Conservation (phyloP, 64 coral and sea anemone species). For the Pocillopora verrucosa region DNA sequence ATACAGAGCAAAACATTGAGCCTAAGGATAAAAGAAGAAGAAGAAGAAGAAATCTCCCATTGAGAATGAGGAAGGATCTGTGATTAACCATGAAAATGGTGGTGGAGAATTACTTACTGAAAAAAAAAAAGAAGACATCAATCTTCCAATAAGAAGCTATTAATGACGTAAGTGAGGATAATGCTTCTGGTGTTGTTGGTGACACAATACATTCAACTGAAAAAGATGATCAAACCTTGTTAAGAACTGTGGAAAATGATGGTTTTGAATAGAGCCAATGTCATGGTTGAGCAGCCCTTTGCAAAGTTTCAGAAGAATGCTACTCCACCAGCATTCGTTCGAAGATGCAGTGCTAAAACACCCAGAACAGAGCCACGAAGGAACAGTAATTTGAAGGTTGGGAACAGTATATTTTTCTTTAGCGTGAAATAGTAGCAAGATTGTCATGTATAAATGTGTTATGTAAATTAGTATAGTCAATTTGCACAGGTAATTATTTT, state of each 20-base stretch:
- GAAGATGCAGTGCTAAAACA: slow-evolving; percentile 34
- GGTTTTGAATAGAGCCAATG: not conserved
- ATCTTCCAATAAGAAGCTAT: not conserved
- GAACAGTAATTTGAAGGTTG: not conserved
- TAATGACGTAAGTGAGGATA: not conserved
- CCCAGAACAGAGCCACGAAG: slow-evolving; percentile 39
- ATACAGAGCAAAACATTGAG: not conserved
- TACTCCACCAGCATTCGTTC: slow-evolving; percentile 66
- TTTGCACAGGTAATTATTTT: no score
- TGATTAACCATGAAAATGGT: not conserved
- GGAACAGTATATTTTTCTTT: not conserved
- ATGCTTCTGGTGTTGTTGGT: not conserved
- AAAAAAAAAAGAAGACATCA: not conserved
- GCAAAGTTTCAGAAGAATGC: slow-evolving; percentile 59
- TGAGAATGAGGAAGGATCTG: not conserved
- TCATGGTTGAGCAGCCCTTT: slow-evolving; percentile 28
- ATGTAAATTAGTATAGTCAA: no score
- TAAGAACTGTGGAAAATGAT: not conserved
- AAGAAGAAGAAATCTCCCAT: not conserved
- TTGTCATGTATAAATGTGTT: no score
- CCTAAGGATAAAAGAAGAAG: slow-evolving; percentile 28
- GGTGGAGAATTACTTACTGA: slow-evolving; percentile 14
- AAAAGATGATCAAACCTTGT: not conserved
- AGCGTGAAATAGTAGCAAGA: no score
- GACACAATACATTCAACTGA: not conserved